Evolutionary conservation across 1,140 invertebrate species (phyloP).

Genomic region (Zaprionus ghesquierei): DNA sequence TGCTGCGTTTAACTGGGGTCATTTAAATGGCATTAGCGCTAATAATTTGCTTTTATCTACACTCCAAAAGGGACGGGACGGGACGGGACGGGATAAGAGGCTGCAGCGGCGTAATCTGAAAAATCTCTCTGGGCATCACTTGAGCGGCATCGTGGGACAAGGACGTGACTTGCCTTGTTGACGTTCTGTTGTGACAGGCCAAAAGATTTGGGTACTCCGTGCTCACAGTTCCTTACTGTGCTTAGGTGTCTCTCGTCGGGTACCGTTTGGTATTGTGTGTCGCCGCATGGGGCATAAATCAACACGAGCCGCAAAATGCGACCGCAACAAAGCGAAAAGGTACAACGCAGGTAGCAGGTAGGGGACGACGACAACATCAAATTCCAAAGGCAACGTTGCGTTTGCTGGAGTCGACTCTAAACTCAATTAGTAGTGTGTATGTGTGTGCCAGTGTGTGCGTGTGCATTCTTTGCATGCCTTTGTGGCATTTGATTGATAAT

Average conservation of each 20-base stretch:
- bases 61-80: background rate
- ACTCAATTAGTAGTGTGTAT: conserved; percentile 67
- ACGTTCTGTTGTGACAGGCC: conserved; percentile 67
- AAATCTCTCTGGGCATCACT: conserved; percentile 40
- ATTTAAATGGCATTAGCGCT: conserved; percentile 58
- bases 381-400: conserved; percentile 51
- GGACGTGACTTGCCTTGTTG: conserved; percentile 61
- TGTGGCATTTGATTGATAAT: conserved; percentile 79
- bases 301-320: conserved; percentile 59
- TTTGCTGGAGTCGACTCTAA: conserved; percentile 35
- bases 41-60: conserved; percentile 55
- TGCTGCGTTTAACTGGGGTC: conserved; percentile 41
- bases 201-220: conserved; percentile 5
- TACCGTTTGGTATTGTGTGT: conserved; percentile 11
- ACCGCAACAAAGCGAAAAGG: conserved; percentile 40
- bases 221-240: conserved; percentile 44
- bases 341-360: conserved; percentile 52
- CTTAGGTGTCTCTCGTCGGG: conserved; percentile 29
- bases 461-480: conserved; percentile 73
- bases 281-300: conserved; percentile 68
- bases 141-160: conserved; percentile 46
- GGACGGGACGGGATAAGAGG: background rate
- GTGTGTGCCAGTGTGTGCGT: conserved; percentile 42
- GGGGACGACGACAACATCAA: conserved; percentile 47
- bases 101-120: conserved; percentile 39